phyloP scores from a whole-genome alignment of 1,140 invertebrate species.

The Drosophila tani region DNA sequence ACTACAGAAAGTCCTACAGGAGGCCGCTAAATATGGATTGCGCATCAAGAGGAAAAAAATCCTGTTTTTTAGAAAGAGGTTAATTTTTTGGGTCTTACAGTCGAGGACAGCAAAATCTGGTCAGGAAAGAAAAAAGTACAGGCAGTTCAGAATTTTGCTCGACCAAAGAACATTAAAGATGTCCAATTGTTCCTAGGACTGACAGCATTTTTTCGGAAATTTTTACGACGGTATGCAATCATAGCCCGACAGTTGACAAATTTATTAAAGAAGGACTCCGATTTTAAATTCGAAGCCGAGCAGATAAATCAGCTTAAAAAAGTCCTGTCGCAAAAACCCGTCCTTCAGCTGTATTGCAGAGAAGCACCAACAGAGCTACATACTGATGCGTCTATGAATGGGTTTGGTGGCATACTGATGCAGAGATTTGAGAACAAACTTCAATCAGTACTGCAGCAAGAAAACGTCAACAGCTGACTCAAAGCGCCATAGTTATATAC shows the following conservation, averaged over 20 bases:
- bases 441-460: not conserved
- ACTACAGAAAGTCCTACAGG: not conserved
- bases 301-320: not conserved
- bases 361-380: too few species aligned
- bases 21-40: not conserved
- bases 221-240: not conserved
- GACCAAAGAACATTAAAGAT: too few species aligned
- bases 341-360: not conserved
- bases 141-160: too few species aligned
- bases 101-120: too few species aligned
- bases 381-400: not conserved
- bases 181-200: not conserved
- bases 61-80: not conserved
- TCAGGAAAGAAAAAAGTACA: too few species aligned
- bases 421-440: not conserved
- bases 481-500: not conserved
- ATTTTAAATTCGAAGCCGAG: not conserved
- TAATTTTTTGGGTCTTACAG: not conserved
- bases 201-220: not conserved
- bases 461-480: not conserved
- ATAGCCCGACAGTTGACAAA: not conserved
- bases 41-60: not conserved
- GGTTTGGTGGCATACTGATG: not conserved
- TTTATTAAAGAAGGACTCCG: slow-evolving; percentile 3
- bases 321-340: not conserved